Evolutionary conservation across 2,113 vertebrate genomes (phyloP), one percentile per base, ranked within the genome.

Genomic region (Kobus ellipsiprymnus): DNA sequence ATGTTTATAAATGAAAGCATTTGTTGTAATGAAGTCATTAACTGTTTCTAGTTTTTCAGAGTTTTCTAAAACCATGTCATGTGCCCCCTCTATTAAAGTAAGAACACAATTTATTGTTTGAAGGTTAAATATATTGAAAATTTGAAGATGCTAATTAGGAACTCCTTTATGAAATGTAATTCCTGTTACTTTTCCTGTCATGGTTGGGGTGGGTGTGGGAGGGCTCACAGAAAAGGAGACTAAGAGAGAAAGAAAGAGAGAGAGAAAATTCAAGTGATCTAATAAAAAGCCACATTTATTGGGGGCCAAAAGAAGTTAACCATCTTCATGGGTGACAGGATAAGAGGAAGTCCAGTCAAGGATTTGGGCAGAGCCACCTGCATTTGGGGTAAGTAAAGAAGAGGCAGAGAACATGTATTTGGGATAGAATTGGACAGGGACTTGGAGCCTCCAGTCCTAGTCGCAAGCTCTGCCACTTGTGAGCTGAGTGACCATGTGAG

Each of bases 21-120:
- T 94, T 91, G 44, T 87, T 87, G 6, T 95, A 88, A 89, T 71
- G 71, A 80, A 36, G 15, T 91, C n/a, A 86, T 62, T 78, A 87
- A 52, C 40, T 89, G 2, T 91, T 90, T 40, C 36, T 87, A 60
- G 36, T 83, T 67, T 87, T 87, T 62, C 40, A 40, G 5, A 87
- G 16, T 92, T 95, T 96, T 95, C 50, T 94, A 85, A 94, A 96
- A 52, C 55, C 23, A 46, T 83, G 36, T 62, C 89, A 84, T 87
- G 3, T 71, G 89, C 59, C 16, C 27, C 21, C 14, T 86, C 36
- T 19, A 67, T 94, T 90, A 90, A 91, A 96, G n/a, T 52, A 93
- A 87, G 85, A 96, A n/a, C 40, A 92, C 25, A 83, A 17, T 77
- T 78, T 88, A 57, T 10, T 91, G 48, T 96, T 67, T 92, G 2